A percentile compares a stretch with the other conserved stretches of the same genome.
Conservation (phyloP, 1,140 invertebrate species). For the Daktulosphaira vitifoliae region DNA sequence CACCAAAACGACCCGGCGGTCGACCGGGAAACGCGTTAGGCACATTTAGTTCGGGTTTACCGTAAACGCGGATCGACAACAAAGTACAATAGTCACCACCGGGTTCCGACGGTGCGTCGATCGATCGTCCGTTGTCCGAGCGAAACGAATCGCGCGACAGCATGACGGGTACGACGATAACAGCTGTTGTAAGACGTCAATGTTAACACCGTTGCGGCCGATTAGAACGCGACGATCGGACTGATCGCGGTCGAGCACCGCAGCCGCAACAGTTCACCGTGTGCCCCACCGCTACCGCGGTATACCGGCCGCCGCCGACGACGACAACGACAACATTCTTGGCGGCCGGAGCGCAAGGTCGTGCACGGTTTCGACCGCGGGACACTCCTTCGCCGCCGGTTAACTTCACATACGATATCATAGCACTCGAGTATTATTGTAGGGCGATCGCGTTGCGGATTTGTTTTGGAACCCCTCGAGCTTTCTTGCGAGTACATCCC, state of each 20-base stretch:
- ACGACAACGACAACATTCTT: not conserved
- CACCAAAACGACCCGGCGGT: not conserved
- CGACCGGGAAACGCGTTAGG: slow-evolving; percentile 12
- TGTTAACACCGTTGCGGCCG: not conserved
- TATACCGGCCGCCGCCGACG: not conserved
- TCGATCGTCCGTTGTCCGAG: not conserved
- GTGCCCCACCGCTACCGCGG: not conserved
- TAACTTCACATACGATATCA: no score
- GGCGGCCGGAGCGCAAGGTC: slow-evolving; percentile 11
- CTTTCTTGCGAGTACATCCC: no score
- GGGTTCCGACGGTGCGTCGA: not conserved
- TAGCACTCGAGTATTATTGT: no score
- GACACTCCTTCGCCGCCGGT: no score
- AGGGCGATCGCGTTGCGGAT: no score
- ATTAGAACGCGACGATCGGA: not conserved
- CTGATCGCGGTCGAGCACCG: slow-evolving; percentile 1
- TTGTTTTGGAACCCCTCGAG: no score
- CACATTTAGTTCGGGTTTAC: slow-evolving; percentile 8
- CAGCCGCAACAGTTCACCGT: not conserved
- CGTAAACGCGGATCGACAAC: slow-evolving; percentile 18
- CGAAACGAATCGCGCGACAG: slow-evolving; percentile 25
- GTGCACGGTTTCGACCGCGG: slow-evolving; percentile 6
- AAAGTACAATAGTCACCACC: not conserved
- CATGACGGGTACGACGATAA: not conserved
- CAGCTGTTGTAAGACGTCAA: not conserved